Evolutionary conservation across 1,140 invertebrate genomes (phyloP), one percentile per base, ranked within the genome.

Genomic region (Dryas iulia): DNA sequence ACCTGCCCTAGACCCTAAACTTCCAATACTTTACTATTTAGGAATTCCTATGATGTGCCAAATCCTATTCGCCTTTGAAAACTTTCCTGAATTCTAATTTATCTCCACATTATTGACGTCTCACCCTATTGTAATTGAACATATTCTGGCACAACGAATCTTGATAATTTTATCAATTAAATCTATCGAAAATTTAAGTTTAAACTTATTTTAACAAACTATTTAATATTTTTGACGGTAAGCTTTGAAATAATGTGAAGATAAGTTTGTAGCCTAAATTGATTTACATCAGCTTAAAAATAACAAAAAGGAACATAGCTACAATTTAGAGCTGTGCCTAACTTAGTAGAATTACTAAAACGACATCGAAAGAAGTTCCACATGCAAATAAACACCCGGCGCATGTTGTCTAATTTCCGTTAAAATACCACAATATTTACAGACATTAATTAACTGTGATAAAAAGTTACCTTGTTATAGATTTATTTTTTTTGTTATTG

Each of bases 141-240:
- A 25, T 61, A 26, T 69, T 75, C 70, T 69, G 54, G 62, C 73
- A 79, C 80, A 80, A 80, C 80, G 80, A 82, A 58, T 57, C 56
- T 56, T 47, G 26, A 47, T 60, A 31, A 28, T 33, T 33, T 30
- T 63, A 64, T 56, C 66, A 67, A 61, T 62, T 65, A 72, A 59
- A 62, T 61, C 12, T 66, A 72, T 66, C 67, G 67, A 70, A 71
- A 59, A 56, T 21, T 47, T 47, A 21, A 47, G 5, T 47, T 73
- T 54, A 28, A 59, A 70, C 59, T 69, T 71, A 68, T 31, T 71
- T 68, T 18, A 59, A 59, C 12, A 61, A 78, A 81, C 78, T 83
- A 84, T 78, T 76, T 85, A 87, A 85, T 87, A 85, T 87, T 87
- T 82, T 82, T 87, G 83, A 84, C 80, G 83, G 82, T 72, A 67